Percentiles rank a stretch among this genome's conserved stretches.
Conservation (phyloP, 2,113 vertebrate species). For the Sorex fumeus region DNA sequence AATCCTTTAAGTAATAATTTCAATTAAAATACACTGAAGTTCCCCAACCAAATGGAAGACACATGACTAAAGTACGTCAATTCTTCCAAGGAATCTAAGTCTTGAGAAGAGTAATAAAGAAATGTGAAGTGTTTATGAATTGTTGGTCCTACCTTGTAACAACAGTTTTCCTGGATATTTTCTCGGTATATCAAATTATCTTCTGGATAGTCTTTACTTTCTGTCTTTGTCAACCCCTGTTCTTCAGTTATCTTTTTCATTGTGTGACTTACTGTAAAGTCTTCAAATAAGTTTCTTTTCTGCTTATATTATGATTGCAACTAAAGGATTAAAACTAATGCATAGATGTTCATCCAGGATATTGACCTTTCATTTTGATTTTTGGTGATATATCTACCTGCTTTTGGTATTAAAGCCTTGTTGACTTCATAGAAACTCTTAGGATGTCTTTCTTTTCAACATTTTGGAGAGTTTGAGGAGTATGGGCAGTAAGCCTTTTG, state of each 20-base stretch:
- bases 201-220: background rate
- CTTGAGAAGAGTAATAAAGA: conserved; percentile 21
- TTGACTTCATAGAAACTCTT: too few species aligned
- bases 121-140: background rate
- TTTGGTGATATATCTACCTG: too few species aligned
- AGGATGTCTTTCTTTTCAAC: too few species aligned
- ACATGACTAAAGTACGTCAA: background rate
- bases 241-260: conserved; percentile 24
- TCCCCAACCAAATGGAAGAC: background rate
- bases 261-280: conserved; percentile 7
- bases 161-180: background rate
- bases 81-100: background rate
- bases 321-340: background rate
- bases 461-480: too few species aligned
- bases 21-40: background rate
- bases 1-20: background rate
- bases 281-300: conserved; percentile 23
- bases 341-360: background rate
- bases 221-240: background rate
- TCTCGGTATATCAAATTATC: too few species aligned
- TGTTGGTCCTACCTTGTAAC: background rate
- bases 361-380: too few species aligned
- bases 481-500: too few species aligned
- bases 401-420: too few species aligned
- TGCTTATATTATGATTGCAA: background rate